Evolutionary conservation across 2,797 vertebrate genomes (phyloP).

Genomic region (Scolopax rusticola): DNA sequence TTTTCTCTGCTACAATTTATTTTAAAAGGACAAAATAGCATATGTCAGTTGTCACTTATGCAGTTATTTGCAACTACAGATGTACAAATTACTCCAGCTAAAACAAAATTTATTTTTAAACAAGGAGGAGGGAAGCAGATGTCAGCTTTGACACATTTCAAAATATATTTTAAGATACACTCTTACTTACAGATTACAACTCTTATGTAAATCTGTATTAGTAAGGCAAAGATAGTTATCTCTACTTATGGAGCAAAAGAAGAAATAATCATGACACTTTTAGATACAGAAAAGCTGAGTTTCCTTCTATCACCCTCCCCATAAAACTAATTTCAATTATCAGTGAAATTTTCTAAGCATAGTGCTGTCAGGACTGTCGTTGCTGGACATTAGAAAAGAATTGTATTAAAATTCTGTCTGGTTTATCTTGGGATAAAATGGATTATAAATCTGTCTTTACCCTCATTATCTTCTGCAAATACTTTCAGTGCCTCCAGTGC

Average conservation of each 20-base stretch:
- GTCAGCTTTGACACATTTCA: neutral
- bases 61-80: neutral
- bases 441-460: slow-evolving; percentile 62
- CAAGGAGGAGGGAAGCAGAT: neutral
- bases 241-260: neutral
- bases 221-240: neutral
- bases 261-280: neutral
- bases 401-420: neutral
- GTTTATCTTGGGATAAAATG: neutral
- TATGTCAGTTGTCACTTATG: neutral
- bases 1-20: neutral
- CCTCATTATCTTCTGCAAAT: slow-evolving; percentile 85
- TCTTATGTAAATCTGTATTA: neutral
- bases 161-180: neutral
- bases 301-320: neutral
- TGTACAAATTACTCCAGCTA: neutral
- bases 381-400: neutral
- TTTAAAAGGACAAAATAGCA: neutral
- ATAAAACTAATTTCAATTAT: neutral
- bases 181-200: neutral
- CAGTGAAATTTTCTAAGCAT: neutral
- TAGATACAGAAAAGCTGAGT: neutral
- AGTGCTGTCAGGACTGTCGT: neutral
- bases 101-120: neutral
- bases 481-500: slow-evolving; percentile 88